Percentiles rank a stretch among this genome's conserved stretches.
Conservation (phyloP, 2,113 vertebrate species). For the Neotoma lepida region DNA sequence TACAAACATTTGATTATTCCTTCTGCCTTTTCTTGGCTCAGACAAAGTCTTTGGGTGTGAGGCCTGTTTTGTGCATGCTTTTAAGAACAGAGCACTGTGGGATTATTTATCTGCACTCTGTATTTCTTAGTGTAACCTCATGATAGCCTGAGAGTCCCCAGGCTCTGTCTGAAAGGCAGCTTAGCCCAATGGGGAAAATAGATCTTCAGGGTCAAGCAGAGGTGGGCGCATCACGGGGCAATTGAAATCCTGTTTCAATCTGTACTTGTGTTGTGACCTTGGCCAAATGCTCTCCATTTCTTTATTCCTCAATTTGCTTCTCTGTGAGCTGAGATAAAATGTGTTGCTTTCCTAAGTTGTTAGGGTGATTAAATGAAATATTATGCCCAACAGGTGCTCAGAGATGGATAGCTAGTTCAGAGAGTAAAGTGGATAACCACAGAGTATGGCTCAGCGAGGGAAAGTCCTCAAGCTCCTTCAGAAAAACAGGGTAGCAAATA, state of each 20-base stretch:
- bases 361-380: not conserved
- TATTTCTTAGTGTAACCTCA: not conserved
- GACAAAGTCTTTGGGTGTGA: slow-evolving; percentile 30
- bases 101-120: slow-evolving; percentile 36
- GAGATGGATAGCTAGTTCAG: not conserved
- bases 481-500: not conserved
- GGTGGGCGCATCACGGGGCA: not conserved
- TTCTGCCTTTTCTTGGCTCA: not conserved
- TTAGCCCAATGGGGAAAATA: not conserved
- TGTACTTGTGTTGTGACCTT: slow-evolving; percentile 33
- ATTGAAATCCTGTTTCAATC: not conserved
- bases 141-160: not conserved
- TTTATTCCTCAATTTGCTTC: slow-evolving; percentile 48
- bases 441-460: no score
- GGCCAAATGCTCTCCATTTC: not conserved
- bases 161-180: not conserved
- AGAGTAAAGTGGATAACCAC: not conserved
- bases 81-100: slow-evolving; percentile 38
- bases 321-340: not conserved
- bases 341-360: not conserved
- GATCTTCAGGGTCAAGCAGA: not conserved
- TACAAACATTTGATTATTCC: slow-evolving; percentile 17
- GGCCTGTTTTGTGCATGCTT: not conserved
- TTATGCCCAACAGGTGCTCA: not conserved
- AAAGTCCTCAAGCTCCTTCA: not conserved